Evolutionary conservation across 1,140 invertebrate species (phyloP).

Genomic region (Helicorthomorpha holstii): DNA sequence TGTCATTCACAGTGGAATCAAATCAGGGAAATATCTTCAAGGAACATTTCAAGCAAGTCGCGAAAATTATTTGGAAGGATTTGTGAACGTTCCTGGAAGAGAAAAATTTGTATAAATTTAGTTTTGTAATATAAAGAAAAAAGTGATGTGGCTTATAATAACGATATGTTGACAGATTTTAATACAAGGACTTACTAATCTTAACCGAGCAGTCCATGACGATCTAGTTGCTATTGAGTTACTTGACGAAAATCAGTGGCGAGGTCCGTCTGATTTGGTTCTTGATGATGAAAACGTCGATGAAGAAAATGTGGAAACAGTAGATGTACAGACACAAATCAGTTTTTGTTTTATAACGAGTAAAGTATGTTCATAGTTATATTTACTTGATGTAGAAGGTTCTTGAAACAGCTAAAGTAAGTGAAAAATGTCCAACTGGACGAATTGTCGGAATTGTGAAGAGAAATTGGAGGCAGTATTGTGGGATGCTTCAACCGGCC

Average conservation of each 20-base stretch:
- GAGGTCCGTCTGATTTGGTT: slow-evolving; percentile 57
- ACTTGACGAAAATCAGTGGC: slow-evolving; percentile 79
- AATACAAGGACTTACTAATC: slow-evolving; percentile 65
- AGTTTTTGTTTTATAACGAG: slow-evolving; percentile 9
- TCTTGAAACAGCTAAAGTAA: slow-evolving; percentile 7
- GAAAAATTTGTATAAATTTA: slow-evolving; percentile 46
- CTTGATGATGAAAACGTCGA: slow-evolving; percentile 51
- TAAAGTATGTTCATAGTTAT: slow-evolving; percentile 20
- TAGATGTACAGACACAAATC: not conserved
- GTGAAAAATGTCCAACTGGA: slow-evolving; percentile 51
- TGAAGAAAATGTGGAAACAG: slow-evolving; percentile 22
- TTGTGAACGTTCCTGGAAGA: slow-evolving; percentile 56
- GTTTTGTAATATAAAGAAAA: slow-evolving; percentile 11
- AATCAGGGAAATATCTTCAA: slow-evolving; percentile 56
- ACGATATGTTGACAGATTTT: slow-evolving; percentile 60
- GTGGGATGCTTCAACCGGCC: slow-evolving; percentile 76
- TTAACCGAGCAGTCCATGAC: slow-evolving; percentile 92
- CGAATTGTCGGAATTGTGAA: slow-evolving; percentile 86
- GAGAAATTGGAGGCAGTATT: slow-evolving; percentile 91
- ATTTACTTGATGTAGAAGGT: slow-evolving; percentile 13
- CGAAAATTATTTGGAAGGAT: slow-evolving; percentile 92
- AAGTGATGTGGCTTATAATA: too few species aligned
- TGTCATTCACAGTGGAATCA: slow-evolving; percentile 59
- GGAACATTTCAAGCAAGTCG: slow-evolving; percentile 54
- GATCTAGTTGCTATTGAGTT: slow-evolving; percentile 86